These are phyloP conservation scores for Acronicta psi DNA, from an alignment of 2,888 invertebrate genomes.

Conservation along the genomic window DNA sequence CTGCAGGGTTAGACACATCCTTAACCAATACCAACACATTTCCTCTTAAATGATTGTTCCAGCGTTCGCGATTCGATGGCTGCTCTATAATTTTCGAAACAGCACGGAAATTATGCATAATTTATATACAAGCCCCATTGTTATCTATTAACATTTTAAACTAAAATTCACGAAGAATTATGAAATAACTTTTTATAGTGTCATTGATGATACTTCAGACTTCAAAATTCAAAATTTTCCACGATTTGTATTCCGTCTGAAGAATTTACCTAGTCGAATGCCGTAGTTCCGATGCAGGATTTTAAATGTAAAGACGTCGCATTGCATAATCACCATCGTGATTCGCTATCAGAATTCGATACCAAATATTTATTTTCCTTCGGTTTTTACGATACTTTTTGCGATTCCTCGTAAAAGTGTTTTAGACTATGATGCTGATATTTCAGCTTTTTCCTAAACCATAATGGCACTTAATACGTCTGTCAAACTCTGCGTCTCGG, in stretches of 20 bases:
- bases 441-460: constrained; percentile 53
- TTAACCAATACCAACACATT: constrained; percentile 24
- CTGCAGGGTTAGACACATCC: constrained; percentile 11
- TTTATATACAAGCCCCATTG: constrained; percentile 19
- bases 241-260: constrained; percentile 86
- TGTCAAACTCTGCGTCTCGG: constrained; percentile 15
- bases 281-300: constrained; percentile 85
- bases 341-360: constrained; percentile 84
- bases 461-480: constrained; percentile 35
- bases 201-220: constrained; percentile 66
- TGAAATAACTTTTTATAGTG: constrained; percentile 55
- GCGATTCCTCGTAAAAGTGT: constrained; percentile 69
- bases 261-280: constrained; percentile 79
- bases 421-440: constrained; percentile 65
- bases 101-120: constrained; percentile 22
- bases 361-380: constrained; percentile 84
- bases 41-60: constrained; percentile 23
- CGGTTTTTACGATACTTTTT: constrained; percentile 76
- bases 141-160: constrained; percentile 39
- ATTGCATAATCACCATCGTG: constrained; percentile 87
- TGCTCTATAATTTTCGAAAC: constrained; percentile 29
- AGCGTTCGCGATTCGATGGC: constrained; percentile 14
- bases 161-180: constrained; percentile 29
- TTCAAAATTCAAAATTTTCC: constrained; percentile 82
- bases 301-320: constrained; percentile 86